Evolutionary conservation across 2,888 invertebrate genomes (phyloP).

Genomic region (Macaria liturata): DNA sequence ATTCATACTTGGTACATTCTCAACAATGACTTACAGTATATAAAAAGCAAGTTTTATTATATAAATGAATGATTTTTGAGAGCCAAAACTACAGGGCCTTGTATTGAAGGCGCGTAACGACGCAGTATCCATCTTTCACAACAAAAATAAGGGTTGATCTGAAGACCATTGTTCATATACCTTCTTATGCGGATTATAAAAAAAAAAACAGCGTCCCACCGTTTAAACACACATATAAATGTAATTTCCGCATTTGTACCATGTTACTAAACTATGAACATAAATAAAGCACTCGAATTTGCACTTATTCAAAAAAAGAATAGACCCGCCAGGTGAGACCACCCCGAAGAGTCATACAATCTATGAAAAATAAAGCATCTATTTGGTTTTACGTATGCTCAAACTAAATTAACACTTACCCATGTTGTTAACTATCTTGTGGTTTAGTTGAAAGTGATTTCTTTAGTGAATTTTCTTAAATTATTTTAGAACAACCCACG

Average conservation of each 20-base stretch:
- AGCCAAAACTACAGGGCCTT: too few relatives aligned
- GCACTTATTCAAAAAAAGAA: conserved; percentile 53
- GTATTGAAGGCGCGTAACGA: conserved; percentile 14
- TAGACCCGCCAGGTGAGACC: conserved; percentile 47
- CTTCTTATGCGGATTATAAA: background rate
- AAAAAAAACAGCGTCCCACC: too few relatives aligned
- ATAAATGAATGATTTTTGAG: too few relatives aligned
- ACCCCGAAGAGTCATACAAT: conserved; percentile 64
- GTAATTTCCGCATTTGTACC: too few relatives aligned
- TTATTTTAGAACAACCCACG: conserved; percentile 67
- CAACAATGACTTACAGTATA: too few relatives aligned
- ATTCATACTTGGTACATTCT: too few relatives aligned
- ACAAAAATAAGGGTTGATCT: conserved; percentile 5
- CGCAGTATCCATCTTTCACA: conserved; percentile 26
- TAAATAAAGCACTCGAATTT: conserved; percentile 38
- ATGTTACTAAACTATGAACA: too few relatives aligned
- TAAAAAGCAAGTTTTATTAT: too few relatives aligned
- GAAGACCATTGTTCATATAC: conserved; percentile 17
- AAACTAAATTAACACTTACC: conserved; percentile 49
- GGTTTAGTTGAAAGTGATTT: conserved; percentile 38
- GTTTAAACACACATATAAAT: too few relatives aligned
- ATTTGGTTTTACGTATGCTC: conserved; percentile 25
- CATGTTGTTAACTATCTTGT: conserved; percentile 44
- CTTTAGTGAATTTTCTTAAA: conserved; percentile 37
- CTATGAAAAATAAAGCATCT: conserved; percentile 57